A percentile compares a stretch with the other conserved stretches of the same genome.
These are phyloP conservation scores for Pseudobourletiella spinata DNA, from an alignment of 1,140 invertebrate genomes.

Conservation along the genomic window DNA sequence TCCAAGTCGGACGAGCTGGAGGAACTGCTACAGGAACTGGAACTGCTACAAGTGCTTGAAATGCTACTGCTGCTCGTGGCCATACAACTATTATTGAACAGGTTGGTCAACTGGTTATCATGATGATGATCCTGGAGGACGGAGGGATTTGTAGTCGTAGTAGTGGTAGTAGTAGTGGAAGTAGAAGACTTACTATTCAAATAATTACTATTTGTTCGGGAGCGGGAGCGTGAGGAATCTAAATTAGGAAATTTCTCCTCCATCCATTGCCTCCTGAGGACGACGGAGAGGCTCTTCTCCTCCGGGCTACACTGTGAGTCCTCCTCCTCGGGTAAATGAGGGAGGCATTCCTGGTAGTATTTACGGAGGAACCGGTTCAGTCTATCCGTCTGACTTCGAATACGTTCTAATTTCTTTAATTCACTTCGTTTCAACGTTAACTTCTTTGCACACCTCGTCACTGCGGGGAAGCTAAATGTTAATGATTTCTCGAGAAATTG, in stretches of 20 bases:
- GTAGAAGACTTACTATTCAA: neutral
- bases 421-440: constrained; percentile 32
- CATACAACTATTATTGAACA: neutral
- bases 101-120: neutral
- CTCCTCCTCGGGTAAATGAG: constrained; percentile 32
- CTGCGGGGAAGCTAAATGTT: constrained; percentile 3
- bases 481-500: constrained; percentile 27
- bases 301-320: constrained; percentile 29
- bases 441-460: constrained; percentile 24
- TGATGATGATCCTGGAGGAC: neutral
- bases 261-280: neutral
- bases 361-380: constrained; percentile 30
- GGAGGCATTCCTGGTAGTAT: constrained; percentile 33
- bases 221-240: neutral
- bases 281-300: constrained; percentile 20
- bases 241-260: neutral
- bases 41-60: neutral
- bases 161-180: too few species aligned
- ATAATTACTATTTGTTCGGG: neutral
- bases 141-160: too few species aligned
- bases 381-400: constrained; percentile 23
- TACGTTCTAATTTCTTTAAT: constrained; percentile 26
- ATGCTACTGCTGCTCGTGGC: neutral
- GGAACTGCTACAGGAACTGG: neutral
- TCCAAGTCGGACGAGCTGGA: neutral